phyloP scores from a whole-genome alignment of 2,797 vertebrate genomes.

The Halcyon badia region DNA sequence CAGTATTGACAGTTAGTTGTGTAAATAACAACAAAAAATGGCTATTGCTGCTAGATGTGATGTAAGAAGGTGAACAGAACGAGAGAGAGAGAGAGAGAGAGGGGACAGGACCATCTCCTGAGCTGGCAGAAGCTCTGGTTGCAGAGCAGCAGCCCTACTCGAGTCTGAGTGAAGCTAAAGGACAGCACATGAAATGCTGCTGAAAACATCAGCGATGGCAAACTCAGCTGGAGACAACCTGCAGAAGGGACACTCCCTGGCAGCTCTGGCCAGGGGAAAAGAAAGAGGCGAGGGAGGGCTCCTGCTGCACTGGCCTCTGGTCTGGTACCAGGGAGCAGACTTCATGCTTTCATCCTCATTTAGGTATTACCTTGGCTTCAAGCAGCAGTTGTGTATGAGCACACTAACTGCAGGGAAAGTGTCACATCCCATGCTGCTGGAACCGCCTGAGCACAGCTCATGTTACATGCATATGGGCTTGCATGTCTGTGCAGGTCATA shows the following conservation, averaged over 20 bases:
- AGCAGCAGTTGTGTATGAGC: not conserved
- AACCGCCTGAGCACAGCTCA: not conserved
- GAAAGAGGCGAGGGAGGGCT: not conserved
- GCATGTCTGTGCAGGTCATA: rapidly evolving
- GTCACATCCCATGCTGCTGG: not conserved
- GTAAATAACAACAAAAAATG: not conserved
- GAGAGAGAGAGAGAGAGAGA: not conserved
- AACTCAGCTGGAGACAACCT: not conserved
- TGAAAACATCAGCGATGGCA: not conserved
- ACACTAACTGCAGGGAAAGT: not conserved
- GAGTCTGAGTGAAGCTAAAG: rapidly evolving
- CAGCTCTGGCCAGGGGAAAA: rapidly evolving
- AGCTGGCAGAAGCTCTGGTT: not conserved
- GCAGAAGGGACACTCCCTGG: not conserved
- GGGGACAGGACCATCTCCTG: not conserved
- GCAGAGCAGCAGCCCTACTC: not conserved
- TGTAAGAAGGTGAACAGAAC: not conserved
- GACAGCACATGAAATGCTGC: not conserved
- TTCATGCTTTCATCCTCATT: not conserved
- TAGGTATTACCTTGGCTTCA: not conserved
- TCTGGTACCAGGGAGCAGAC: not conserved
- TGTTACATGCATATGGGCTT: not conserved
- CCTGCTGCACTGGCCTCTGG: not conserved
- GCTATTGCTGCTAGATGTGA: not conserved
- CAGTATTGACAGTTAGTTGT: not conserved